phyloP scores from a whole-genome alignment of 2,113 vertebrate genomes.

The Muntiacus muntjak region DNA sequence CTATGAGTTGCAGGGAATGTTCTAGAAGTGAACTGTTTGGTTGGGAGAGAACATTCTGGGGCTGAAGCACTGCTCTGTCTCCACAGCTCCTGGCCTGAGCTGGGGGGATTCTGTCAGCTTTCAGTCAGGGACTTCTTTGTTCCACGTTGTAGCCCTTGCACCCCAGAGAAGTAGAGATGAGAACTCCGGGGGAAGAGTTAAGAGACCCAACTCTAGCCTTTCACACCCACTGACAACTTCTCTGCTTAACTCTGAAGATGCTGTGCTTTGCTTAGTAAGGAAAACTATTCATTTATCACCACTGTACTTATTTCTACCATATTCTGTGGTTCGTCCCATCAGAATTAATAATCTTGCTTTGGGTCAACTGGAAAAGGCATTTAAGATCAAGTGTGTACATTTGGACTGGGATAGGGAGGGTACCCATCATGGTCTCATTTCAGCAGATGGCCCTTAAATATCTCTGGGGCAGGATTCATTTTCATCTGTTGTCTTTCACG shows the following conservation, averaged over 20 bases:
- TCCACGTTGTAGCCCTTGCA: neutral
- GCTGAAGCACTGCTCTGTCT: neutral
- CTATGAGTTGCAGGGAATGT: neutral
- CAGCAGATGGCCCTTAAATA: neutral
- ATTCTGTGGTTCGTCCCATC: neutral
- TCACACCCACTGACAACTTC: neutral
- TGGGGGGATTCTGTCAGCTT: neutral
- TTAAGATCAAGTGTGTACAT: neutral
- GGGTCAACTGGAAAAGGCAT: neutral
- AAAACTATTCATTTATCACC: neutral
- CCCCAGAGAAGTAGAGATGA: neutral
- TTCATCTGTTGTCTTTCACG: neutral
- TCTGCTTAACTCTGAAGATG: neutral
- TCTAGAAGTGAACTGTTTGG: neutral
- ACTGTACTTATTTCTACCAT: neutral
- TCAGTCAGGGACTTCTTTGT: neutral
- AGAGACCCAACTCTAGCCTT: neutral
- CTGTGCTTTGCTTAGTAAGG: neutral
- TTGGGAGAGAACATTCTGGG: neutral
- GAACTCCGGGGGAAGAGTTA: neutral
- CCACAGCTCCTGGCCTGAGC: neutral
- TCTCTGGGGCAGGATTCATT: neutral
- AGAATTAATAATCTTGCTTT: neutral
- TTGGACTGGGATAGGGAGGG: fast-evolving
- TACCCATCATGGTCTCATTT: neutral